phyloP scores from a whole-genome alignment of 2,113 vertebrate genomes.

The Cebus imitator region DNA sequence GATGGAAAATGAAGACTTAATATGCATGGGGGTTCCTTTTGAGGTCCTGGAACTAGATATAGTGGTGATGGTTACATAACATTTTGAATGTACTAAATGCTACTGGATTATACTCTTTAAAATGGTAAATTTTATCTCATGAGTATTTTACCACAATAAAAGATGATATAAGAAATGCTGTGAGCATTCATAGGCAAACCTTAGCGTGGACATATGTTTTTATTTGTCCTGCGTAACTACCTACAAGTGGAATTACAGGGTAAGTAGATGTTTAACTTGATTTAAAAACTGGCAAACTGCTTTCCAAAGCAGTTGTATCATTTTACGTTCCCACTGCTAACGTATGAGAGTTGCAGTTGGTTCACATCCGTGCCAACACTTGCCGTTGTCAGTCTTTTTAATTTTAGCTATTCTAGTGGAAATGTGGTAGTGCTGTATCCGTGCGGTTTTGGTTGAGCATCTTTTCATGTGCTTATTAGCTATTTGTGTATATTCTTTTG shows the following conservation, averaged over 20 bases:
- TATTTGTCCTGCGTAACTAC: background rate
- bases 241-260: too few relatives aligned
- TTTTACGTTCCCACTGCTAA: fast-evolving
- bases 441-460: background rate
- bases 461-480: background rate
- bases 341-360: fast-evolving
- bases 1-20: background rate
- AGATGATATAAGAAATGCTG: fast-evolving
- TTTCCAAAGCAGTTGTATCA: background rate
- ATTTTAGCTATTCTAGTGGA: background rate
- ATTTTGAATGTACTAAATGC: background rate
- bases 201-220: background rate
- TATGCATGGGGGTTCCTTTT: fast-evolving
- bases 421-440: background rate
- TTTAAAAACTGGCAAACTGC: background rate
- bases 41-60: background rate
- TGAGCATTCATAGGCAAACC: background rate
- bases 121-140: background rate
- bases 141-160: background rate
- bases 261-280: background rate
- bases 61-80: fast-evolving
- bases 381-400: background rate
- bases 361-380: background rate
- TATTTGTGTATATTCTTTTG: background rate
- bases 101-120: background rate